phyloP scores from a whole-genome alignment of 2,888 invertebrate species.

The Tipula confusa region DNA sequence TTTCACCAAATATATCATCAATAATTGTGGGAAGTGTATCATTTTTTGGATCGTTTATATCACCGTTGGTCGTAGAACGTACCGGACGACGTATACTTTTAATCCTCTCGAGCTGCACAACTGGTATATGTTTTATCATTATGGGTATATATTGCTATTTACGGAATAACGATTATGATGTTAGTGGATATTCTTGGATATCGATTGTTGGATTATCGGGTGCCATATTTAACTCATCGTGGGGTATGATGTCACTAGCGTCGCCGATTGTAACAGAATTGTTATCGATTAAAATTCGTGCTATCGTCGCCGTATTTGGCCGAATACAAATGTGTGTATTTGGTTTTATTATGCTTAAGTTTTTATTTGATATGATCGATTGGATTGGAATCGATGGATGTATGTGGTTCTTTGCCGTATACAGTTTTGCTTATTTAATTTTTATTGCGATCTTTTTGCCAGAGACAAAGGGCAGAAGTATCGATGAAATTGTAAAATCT shows the following conservation, averaged over 20 bases:
- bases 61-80: slow-evolving; percentile 45
- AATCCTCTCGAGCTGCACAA: slow-evolving; percentile 42
- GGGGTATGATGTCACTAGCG: slow-evolving; percentile 45
- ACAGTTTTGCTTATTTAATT: slow-evolving; percentile 41
- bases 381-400: slow-evolving; percentile 44
- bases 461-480: slow-evolving; percentile 47
- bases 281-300: not conserved
- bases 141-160: slow-evolving; percentile 43
- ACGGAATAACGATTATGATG: slow-evolving; percentile 39
- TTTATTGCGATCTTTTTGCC: slow-evolving; percentile 45
- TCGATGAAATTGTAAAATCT: slow-evolving; percentile 42
- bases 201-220: slow-evolving; percentile 46
- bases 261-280: slow-evolving; percentile 34
- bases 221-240: slow-evolving; percentile 44
- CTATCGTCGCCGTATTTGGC: not conserved
- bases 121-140: slow-evolving; percentile 41
- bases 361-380: slow-evolving; percentile 41
- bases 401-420: slow-evolving; percentile 43
- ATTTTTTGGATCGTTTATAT: slow-evolving; percentile 44
- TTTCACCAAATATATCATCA: slow-evolving; percentile 44
- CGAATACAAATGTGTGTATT: slow-evolving; percentile 36
- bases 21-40: slow-evolving; percentile 46
- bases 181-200: slow-evolving; percentile 42
- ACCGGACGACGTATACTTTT: slow-evolving; percentile 42
- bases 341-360: slow-evolving; percentile 38